phyloP scores from a whole-genome alignment of 2,888 invertebrate genomes.

The Brenthis daphne region DNA sequence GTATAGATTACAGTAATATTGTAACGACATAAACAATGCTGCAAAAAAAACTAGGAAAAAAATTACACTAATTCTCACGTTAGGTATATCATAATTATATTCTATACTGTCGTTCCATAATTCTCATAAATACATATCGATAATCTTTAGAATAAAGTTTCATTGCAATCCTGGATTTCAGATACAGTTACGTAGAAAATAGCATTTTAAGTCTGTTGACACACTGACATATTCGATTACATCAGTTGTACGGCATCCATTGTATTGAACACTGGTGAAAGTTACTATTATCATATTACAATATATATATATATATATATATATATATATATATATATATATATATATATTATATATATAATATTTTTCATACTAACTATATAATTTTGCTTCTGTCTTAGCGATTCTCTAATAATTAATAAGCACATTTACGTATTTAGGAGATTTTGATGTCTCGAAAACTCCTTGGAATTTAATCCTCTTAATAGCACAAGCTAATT shows the following conservation, averaged over 20 bases:
- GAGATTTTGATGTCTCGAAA: too few species aligned
- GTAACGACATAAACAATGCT: too few species aligned
- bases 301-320: neutral
- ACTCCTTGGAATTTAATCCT: neutral
- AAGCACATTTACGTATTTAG: too few species aligned
- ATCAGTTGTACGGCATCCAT: slow-evolving; percentile 18
- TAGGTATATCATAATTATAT: too few species aligned
- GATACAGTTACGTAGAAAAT: slow-evolving; percentile 5
- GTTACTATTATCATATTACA: slow-evolving; percentile 13
- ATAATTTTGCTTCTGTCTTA: neutral
- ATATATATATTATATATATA: too few species aligned
- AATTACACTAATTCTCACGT: too few species aligned
- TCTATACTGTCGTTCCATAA: too few species aligned
- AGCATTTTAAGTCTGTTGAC: slow-evolving; percentile 16
- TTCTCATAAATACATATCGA: too few species aligned
- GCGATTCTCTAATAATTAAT: too few species aligned
- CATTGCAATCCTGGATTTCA: neutral
- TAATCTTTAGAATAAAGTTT: neutral
- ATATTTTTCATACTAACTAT: neutral
- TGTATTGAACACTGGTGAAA: slow-evolving; percentile 10
- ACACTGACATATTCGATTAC: slow-evolving; percentile 22
- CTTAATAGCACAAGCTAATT: neutral
- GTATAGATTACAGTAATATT: too few species aligned
- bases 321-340: too few species aligned
- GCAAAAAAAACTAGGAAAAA: too few species aligned